Conservation (phyloP, 2,888 invertebrate genomes). For the Gnatocerus cornutus region DNA sequence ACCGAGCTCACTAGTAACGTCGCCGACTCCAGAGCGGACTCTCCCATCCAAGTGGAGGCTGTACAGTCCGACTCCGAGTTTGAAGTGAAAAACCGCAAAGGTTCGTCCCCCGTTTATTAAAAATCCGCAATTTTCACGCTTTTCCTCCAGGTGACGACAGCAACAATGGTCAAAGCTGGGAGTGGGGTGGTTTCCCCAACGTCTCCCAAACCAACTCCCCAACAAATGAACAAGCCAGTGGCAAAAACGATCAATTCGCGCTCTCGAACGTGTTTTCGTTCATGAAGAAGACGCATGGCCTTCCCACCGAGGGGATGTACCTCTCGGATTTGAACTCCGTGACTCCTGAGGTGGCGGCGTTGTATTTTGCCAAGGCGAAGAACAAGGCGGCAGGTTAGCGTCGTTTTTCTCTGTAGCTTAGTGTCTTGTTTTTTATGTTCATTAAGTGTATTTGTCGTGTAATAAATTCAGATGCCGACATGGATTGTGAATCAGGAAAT, state of each 20-base stretch:
- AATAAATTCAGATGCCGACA: slow-evolving; percentile 76
- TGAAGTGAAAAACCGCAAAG: slow-evolving; percentile 77
- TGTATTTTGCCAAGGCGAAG: slow-evolving; percentile 81
- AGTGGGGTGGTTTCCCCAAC: slow-evolving; percentile 90
- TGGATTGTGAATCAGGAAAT: slow-evolving; percentile 97
- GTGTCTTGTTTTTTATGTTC: slow-evolving; percentile 44
- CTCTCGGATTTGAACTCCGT: slow-evolving; percentile 92
- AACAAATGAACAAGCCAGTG: slow-evolving; percentile 56
- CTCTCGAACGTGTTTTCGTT: slow-evolving; percentile 94
- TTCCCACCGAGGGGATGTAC: slow-evolving; percentile 72
- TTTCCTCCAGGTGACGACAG: slow-evolving; percentile 58
- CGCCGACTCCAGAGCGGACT: slow-evolving; percentile 78
- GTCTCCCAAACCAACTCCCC: slow-evolving; percentile 63
- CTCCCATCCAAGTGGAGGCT: slow-evolving; percentile 78
- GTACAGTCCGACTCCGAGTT: slow-evolving; percentile 95
- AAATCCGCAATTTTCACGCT: not conserved
- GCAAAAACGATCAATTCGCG: slow-evolving; percentile 77
- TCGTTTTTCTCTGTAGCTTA: slow-evolving; percentile 45
- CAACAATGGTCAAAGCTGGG: slow-evolving; percentile 81
- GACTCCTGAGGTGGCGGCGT: slow-evolving; percentile 92
- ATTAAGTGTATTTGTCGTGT: slow-evolving; percentile 65
- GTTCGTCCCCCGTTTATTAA: slow-evolving; percentile 60
- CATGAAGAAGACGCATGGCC: slow-evolving; percentile 81
- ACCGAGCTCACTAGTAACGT: slow-evolving; percentile 86
- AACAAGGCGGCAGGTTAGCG: slow-evolving; percentile 61